Evolutionary conservation across 2,113 vertebrate genomes (phyloP).

Genomic region (Limnothrissa miodon): DNA sequence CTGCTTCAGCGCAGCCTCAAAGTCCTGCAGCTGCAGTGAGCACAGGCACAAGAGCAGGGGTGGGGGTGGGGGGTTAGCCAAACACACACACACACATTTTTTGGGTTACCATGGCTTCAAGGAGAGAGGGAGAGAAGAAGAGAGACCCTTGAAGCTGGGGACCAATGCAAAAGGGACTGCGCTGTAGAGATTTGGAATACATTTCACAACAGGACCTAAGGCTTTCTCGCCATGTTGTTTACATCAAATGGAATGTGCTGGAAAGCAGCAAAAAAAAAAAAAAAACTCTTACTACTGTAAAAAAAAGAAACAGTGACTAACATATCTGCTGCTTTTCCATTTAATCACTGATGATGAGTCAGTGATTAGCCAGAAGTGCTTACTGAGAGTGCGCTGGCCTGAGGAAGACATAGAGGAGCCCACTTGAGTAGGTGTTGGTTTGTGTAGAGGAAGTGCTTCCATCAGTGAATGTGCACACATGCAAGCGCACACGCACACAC

Average conservation of each 20-base stretch:
- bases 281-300: too few species aligned
- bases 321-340: neutral
- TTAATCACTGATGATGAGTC: neutral
- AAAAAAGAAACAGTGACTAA: neutral
- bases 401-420: neutral
- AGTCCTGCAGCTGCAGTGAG: constrained; percentile 84
- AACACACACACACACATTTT: neutral
- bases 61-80: neutral
- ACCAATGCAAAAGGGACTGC: neutral
- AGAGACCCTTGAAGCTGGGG: neutral
- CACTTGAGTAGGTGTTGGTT: neutral
- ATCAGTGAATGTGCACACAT: neutral
- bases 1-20: constrained; percentile 93
- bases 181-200: neutral
- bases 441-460: too few species aligned
- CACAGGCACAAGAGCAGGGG: neutral
- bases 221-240: neutral
- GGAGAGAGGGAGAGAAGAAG: neutral
- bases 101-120: neutral
- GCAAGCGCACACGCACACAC: neutral
- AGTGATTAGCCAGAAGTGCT: neutral
- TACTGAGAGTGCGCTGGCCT: neutral
- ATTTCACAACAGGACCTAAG: neutral
- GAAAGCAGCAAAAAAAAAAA: neutral
- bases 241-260: neutral